phyloP scores from a whole-genome alignment of 2,113 vertebrate genomes.

The Eurystomus gularis region DNA sequence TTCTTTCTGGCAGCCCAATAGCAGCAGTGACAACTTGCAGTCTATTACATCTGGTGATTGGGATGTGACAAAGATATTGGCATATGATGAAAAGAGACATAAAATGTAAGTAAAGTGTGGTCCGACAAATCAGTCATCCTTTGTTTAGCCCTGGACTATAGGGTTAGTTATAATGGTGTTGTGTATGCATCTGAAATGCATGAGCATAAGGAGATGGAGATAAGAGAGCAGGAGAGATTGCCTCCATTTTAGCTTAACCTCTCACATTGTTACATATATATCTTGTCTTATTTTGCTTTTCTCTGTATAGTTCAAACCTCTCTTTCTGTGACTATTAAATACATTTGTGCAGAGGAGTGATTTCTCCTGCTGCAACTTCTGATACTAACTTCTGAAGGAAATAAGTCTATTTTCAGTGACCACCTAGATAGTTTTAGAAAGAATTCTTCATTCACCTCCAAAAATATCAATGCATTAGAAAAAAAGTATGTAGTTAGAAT shows the following conservation, averaged over 20 bases:
- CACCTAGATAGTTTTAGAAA: not conserved
- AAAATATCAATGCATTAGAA: not conserved
- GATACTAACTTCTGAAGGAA: not conserved
- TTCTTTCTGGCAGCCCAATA: slow-evolving; percentile 83
- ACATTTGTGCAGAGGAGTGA: not conserved
- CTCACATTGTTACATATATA: not conserved
- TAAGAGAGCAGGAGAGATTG: not conserved
- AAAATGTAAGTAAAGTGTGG: slow-evolving; percentile 84
- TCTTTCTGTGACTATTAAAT: not conserved
- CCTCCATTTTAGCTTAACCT: not conserved
- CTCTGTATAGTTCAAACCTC: not conserved
- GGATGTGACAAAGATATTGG: slow-evolving; percentile 92
- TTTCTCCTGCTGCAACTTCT: not conserved
- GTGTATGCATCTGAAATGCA: not conserved
- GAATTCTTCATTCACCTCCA: not conserved
- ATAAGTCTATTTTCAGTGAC: not conserved
- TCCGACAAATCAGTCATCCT: not conserved
- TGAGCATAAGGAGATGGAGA: not conserved
- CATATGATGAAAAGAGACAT: slow-evolving; percentile 88
- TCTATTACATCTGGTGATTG: slow-evolving; percentile 94
- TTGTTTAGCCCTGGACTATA: not conserved
- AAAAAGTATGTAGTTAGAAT: not conserved
- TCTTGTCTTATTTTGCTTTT: not conserved
- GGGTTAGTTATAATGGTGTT: not conserved
- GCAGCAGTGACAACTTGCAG: slow-evolving; percentile 89